Evolutionary conservation across 2,113 vertebrate genomes (phyloP), one percentile per base, ranked within the genome.

Genomic region (Sphaerodactylus townsendi): DNA sequence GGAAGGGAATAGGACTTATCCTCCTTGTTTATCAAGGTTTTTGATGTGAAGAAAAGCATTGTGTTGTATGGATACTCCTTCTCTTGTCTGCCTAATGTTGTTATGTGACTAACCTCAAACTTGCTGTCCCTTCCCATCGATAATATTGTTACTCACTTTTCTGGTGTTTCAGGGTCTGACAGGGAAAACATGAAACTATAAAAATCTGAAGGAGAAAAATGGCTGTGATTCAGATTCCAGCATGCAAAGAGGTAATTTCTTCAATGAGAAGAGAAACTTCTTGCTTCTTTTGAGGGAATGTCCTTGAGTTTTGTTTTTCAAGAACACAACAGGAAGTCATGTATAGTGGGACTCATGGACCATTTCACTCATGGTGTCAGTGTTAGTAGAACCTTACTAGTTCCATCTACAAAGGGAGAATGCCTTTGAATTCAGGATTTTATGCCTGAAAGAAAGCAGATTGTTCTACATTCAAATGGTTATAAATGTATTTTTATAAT

Each of bases 391-490:
- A 69, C 14, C 15, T 11, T 76, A 72, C 62, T 39, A 10, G 25
- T 85, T 79, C 78, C 50, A 71, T 50, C 76, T 85, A 10, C n/a
- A 35, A 50, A n/a, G 68, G 53, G 59, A 25, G 15, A 35, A 79
- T 25, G n/a, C 25, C 62, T 56, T 84, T 62, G 68, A 39, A 64
- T 17, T 14, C 23, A 72, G 50, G 41, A 85, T 72, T 85, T 79
- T 48, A 85, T 79, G 66, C 68, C 50, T 85, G 83, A 79, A 70
- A 79, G 68, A 85, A 84, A 84, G 41, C 66, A 48, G 50, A 72
- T 72, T 79, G 53, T 85, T 85, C 83, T 85, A 78, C 21, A 9
- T 35, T 46, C 66, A 64, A 37, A 25, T 41, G 59, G 46, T 69
- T 78, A 39, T 35, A 59, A 80, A 44, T 25, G 0, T 46, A 48